phyloP scores from a whole-genome alignment of 2,113 vertebrate species.

The Panthera leo region DNA sequence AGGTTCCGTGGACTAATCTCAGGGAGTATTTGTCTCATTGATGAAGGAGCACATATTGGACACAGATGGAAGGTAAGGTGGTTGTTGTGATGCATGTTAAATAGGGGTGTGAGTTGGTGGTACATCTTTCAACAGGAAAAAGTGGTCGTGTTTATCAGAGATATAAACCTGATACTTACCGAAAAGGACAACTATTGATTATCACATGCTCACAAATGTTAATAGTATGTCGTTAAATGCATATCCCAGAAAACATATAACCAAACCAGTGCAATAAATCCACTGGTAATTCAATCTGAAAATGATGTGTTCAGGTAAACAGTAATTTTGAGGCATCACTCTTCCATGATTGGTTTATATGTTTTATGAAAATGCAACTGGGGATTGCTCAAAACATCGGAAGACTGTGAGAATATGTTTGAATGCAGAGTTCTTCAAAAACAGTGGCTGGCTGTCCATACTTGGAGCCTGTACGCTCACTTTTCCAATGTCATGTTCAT shows the following conservation, averaged over 20 bases:
- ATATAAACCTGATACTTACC: background rate
- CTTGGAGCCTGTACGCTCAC: fast-evolving
- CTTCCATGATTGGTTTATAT: background rate
- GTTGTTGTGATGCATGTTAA: fast-evolving
- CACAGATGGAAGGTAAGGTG: background rate
- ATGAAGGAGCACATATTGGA: fast-evolving
- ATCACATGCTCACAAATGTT: background rate
- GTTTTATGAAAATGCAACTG: background rate
- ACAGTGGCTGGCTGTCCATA: background rate
- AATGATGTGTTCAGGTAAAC: background rate
- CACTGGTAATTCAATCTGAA: background rate
- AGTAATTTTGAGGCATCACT: background rate
- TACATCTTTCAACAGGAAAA: background rate
- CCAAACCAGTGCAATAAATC: background rate
- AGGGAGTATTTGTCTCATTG: background rate
- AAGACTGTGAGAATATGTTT: background rate
- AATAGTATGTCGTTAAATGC: background rate
- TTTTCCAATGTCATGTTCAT: background rate
- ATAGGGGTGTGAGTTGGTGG: background rate
- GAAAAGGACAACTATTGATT: background rate
- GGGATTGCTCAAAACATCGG: background rate
- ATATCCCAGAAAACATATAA: background rate
- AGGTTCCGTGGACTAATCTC: background rate
- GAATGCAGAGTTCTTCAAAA: background rate
- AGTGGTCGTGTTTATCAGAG: background rate